These are phyloP conservation scores for Amphimallon solstitiale DNA, from an alignment of 2,888 invertebrate genomes.

Conservation along the genomic window DNA sequence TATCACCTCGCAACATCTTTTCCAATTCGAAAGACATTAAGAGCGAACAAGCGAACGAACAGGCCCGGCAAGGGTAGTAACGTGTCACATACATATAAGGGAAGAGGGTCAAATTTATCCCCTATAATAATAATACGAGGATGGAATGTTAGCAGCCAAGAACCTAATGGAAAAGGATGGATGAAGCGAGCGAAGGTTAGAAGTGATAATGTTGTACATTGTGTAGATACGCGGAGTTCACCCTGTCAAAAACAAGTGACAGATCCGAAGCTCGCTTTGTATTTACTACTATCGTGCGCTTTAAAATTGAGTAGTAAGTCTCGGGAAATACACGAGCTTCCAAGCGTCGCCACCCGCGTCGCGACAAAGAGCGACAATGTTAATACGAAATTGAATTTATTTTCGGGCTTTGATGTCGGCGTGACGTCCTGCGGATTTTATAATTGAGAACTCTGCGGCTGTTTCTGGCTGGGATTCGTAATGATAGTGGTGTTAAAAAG, in stretches of 20 bases:
- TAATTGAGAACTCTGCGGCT: slow-evolving; percentile 31
- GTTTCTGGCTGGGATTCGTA: neutral
- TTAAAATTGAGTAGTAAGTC: slow-evolving; percentile 51
- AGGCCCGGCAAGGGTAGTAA: slow-evolving; percentile 26
- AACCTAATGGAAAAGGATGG: neutral
- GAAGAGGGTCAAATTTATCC: slow-evolving; percentile 17
- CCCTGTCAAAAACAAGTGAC: slow-evolving; percentile 46
- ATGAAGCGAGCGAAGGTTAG: neutral
- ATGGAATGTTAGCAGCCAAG: neutral
- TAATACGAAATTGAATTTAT: slow-evolving; percentile 61
- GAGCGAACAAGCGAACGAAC: neutral
- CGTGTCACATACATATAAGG: slow-evolving; percentile 34
- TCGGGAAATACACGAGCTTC: slow-evolving; percentile 46
- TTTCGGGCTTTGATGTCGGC: slow-evolving; percentile 27
- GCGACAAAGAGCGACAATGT: slow-evolving; percentile 57
- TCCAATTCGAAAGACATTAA: slow-evolving; percentile 1
- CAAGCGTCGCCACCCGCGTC: slow-evolving; percentile 52
- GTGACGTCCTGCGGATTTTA: slow-evolving; percentile 35
- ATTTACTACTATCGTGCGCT: slow-evolving; percentile 40
- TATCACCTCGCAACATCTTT: slow-evolving; percentile 47
- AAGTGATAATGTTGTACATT: slow-evolving; percentile 23
- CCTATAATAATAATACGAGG: neutral
- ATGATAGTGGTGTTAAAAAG: neutral
- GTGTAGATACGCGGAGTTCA: slow-evolving; percentile 40
- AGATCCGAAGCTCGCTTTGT: slow-evolving; percentile 39